Conservation (phyloP, 2,888 invertebrate species). For the Eupithecia centaureata region DNA sequence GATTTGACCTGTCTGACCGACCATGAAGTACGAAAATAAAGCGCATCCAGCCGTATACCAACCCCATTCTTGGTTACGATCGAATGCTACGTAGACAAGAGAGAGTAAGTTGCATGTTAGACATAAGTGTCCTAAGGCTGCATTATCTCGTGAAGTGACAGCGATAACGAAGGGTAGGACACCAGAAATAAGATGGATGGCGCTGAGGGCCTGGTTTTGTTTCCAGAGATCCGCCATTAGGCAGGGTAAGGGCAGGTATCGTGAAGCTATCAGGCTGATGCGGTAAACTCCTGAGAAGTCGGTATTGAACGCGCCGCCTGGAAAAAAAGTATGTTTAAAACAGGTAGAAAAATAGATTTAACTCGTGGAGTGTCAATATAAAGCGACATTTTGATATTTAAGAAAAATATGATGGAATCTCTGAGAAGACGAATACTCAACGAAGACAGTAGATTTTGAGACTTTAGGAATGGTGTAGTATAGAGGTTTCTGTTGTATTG, state of each 20-base stretch:
- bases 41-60: constrained; percentile 69
- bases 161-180: constrained; percentile 66
- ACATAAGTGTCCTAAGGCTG: constrained; percentile 58
- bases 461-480: too few relatives aligned
- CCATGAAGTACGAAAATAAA: constrained; percentile 62
- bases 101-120: constrained; percentile 68
- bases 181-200: constrained; percentile 66
- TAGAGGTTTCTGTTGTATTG: too few relatives aligned
- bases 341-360: neutral
- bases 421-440: too few relatives aligned
- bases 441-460: too few relatives aligned
- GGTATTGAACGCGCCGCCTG: constrained; percentile 54
- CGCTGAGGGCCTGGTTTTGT: constrained; percentile 50
- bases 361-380: too few relatives aligned
- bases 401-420: too few relatives aligned
- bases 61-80: constrained; percentile 61
- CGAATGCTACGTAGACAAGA: constrained; percentile 57
- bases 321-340: constrained; percentile 48
- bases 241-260: constrained; percentile 69
- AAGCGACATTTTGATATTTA: too few relatives aligned
- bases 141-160: constrained; percentile 61
- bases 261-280: constrained; percentile 61
- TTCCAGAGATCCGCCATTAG: constrained; percentile 66
- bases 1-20: constrained; percentile 45
- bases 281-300: constrained; percentile 62